Evolutionary conservation across 2,113 vertebrate genomes (phyloP).

Genomic region (Blennius ocellaris): DNA sequence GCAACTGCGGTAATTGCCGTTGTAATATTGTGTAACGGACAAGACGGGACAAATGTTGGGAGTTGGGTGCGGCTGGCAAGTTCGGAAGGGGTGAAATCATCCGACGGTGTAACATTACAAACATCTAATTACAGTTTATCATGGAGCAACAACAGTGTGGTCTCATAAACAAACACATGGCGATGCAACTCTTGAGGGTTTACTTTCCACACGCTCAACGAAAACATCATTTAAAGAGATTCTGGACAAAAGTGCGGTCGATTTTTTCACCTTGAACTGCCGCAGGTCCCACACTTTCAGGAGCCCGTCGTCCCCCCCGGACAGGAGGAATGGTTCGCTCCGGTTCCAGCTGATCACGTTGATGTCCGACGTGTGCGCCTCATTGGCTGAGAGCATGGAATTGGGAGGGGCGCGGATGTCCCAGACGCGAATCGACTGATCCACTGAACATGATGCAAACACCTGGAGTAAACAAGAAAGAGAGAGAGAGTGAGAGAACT

Average conservation of each 20-base stretch:
- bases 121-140: not conserved
- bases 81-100: not conserved
- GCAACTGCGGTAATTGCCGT: not conserved
- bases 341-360: conserved; percentile 93
- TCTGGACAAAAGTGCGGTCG: too few relatives aligned
- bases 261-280: conserved; percentile 89
- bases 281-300: conserved; percentile 92
- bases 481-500: not conserved
- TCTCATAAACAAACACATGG: not conserved
- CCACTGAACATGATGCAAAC: conserved; percentile 91
- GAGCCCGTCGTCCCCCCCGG: conserved; percentile 90
- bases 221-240: not conserved
- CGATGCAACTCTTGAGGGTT: not conserved
- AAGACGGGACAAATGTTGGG: conserved; percentile 9
- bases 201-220: not conserved
- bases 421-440: conserved; percentile 90
- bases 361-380: conserved; percentile 87
- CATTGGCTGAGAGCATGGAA: conserved; percentile 88
- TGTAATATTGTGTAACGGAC: conserved; percentile 1
- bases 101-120: conserved; percentile 8
- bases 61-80: conserved; percentile 1
- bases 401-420: conserved; percentile 88
- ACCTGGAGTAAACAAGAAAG: conserved; percentile 79
- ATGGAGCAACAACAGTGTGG: not conserved
- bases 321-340: conserved; percentile 90